Conservation (phyloP, 2,888 invertebrate genomes). For the Griposia aprilina region DNA sequence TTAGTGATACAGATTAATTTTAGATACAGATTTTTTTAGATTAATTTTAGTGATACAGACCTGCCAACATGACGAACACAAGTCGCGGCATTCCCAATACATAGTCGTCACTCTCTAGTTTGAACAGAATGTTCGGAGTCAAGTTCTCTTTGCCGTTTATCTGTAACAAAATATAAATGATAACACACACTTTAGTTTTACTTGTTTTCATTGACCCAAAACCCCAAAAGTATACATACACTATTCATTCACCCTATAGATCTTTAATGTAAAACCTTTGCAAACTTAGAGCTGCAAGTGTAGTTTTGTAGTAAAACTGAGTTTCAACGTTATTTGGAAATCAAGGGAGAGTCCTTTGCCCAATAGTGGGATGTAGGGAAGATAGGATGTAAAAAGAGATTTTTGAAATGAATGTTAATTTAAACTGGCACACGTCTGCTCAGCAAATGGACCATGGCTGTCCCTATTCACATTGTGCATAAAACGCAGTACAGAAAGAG, state of each 20-base stretch:
- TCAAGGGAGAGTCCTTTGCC: neutral
- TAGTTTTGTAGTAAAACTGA: neutral
- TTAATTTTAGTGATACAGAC: constrained; percentile 80
- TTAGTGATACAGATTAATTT: too few species aligned
- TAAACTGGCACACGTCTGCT: too few species aligned
- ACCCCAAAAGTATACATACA: neutral
- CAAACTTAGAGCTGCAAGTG: neutral
- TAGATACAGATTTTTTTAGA: too few species aligned
- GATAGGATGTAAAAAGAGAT: neutral
- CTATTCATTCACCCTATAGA: neutral
- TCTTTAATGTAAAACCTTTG: neutral
- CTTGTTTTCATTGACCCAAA: neutral
- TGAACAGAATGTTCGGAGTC: constrained; percentile 92
- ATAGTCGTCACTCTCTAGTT: constrained; percentile 92
- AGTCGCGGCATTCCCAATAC: constrained; percentile 94
- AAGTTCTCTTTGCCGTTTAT: constrained; percentile 79
- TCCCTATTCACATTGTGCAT: neutral
- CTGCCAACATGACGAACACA: constrained; percentile 93
- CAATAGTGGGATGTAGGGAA: neutral
- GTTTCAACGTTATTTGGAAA: neutral
- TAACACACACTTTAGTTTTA: neutral
- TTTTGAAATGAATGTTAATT: neutral
- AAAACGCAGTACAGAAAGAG: neutral
- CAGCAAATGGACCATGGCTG: neutral
- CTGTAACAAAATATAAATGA: constrained; percentile 70